Conservation (phyloP, 2,113 vertebrate genomes). For the Centropus unirufus region DNA sequence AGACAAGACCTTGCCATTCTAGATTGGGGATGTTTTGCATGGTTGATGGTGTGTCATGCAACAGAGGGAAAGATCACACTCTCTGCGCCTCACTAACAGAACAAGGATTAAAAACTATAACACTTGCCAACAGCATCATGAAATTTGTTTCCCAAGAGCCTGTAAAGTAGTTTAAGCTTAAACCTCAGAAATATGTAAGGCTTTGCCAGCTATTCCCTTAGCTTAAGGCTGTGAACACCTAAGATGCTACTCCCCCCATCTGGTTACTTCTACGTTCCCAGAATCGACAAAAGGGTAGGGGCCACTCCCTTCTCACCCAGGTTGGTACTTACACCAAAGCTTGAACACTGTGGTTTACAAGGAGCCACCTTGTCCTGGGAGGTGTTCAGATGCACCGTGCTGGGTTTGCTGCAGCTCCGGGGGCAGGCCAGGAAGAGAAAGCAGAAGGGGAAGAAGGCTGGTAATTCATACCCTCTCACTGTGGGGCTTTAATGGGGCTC, state of each 20-base stretch:
- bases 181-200: not conserved
- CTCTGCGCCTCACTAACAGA: not conserved
- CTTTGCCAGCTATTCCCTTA: not conserved
- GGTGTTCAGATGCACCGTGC: not conserved
- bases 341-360: not conserved
- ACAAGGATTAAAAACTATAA: not conserved
- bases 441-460: not conserved
- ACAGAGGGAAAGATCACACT: not conserved
- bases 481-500: not conserved
- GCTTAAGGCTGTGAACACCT: not conserved
- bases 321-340: accelerated
- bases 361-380: not conserved
- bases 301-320: not conserved
- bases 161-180: not conserved
- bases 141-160: not conserved
- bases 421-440: not conserved
- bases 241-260: not conserved
- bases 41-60: not conserved
- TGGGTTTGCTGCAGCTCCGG: not conserved
- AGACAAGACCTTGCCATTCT: not conserved
- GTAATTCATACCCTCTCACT: not conserved
- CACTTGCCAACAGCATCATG: not conserved
- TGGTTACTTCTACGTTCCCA: not conserved
- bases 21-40: not conserved
- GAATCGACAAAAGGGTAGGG: not conserved